A percentile compares a stretch with the other conserved stretches of the same genome.
Conservation (phyloP, 2,888 invertebrate species). For the Micoletzkya japonica region DNA sequence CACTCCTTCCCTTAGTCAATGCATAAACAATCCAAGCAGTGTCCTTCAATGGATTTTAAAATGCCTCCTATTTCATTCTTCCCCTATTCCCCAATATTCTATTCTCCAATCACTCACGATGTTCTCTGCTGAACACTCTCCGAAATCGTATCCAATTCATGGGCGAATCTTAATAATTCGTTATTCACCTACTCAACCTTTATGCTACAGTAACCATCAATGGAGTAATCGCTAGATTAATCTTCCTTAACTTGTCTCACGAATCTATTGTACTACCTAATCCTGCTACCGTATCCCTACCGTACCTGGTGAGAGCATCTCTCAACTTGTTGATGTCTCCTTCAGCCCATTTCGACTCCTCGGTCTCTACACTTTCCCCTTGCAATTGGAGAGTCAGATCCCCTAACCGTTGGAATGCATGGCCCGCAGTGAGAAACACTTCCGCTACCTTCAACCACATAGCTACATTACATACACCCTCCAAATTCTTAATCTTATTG, state of each 20-base stretch:
- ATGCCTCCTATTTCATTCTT: neutral
- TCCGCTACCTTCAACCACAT: slow-evolving; percentile 51
- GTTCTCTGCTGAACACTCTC: slow-evolving; percentile 46
- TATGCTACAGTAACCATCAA: too few relatives aligned
- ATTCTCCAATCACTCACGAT: slow-evolving; percentile 37
- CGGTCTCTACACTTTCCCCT: slow-evolving; percentile 22
- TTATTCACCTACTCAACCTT: too few relatives aligned
- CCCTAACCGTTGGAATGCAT: slow-evolving; percentile 59
- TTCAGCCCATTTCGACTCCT: slow-evolving; percentile 52
- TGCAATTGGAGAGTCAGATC: slow-evolving; percentile 56
- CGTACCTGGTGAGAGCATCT: slow-evolving; percentile 42
- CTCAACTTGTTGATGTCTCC: slow-evolving; percentile 51
- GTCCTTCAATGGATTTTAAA: neutral
- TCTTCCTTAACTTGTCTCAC: too few relatives aligned
- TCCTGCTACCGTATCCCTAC: slow-evolving; percentile 1
- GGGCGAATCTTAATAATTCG: slow-evolving; percentile 56
- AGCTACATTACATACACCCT: too few relatives aligned
- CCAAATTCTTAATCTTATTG: too few relatives aligned
- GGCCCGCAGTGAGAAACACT: slow-evolving; percentile 58
- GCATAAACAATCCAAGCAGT: neutral
- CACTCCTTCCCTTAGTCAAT: neutral
- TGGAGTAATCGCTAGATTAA: too few relatives aligned
- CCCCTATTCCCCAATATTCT: neutral
- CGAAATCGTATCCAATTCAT: slow-evolving; percentile 56
- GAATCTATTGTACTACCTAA: too few relatives aligned